phyloP scores from a whole-genome alignment of 2,888 invertebrate genomes.

The Euclidia mi region DNA sequence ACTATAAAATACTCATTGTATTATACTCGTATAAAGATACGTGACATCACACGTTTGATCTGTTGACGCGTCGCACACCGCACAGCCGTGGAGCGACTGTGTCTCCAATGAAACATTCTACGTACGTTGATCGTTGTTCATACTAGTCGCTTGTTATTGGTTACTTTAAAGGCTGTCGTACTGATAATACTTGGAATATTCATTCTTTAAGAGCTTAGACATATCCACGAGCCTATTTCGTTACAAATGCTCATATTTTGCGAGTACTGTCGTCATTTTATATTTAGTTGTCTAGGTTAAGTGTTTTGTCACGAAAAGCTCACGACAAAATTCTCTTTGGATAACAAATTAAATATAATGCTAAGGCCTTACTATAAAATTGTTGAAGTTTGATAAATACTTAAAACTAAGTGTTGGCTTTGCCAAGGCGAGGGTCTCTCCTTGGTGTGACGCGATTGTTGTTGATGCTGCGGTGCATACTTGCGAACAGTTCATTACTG shows the following conservation, averaged over 20 bases:
- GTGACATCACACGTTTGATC: constrained; percentile 1
- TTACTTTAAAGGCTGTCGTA: constrained; percentile 18
- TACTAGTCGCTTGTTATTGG: constrained; percentile 24
- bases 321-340: constrained; percentile 55
- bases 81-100: background rate
- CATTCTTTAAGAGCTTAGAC: constrained; percentile 37
- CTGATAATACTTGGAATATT: constrained; percentile 12
- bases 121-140: constrained; percentile 7
- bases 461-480: constrained; percentile 22
- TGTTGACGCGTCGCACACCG: background rate
- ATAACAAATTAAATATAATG: constrained; percentile 60
- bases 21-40: background rate
- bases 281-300: constrained; percentile 43
- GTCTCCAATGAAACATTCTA: constrained; percentile 3
- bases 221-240: constrained; percentile 53
- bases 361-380: constrained; percentile 76
- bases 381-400: constrained; percentile 78
- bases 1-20: constrained; percentile 1
- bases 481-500: constrained; percentile 34
- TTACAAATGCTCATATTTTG: constrained; percentile 44
- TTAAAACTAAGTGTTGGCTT: constrained; percentile 72
- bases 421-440: constrained; percentile 40
- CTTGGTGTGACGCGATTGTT: constrained; percentile 49
- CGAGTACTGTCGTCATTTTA: constrained; percentile 42
- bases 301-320: constrained; percentile 48